Evolutionary conservation across 1,140 invertebrate genomes (phyloP).

Genomic region (Palaemon carinicauda): DNA sequence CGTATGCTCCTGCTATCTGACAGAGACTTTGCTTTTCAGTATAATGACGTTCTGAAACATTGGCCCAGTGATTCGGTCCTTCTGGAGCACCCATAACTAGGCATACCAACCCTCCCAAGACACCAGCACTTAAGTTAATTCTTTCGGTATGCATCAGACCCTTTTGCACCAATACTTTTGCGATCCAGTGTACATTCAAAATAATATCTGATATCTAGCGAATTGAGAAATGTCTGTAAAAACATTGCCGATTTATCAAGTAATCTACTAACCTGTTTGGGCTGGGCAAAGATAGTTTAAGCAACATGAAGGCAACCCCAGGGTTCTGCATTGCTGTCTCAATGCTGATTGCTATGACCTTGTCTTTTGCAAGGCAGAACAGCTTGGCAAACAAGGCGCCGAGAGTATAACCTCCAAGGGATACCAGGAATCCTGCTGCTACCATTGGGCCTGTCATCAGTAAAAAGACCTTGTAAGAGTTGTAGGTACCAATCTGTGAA

Average conservation of each 20-base stretch:
- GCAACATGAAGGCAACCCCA: slow-evolving; percentile 66
- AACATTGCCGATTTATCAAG: not conserved
- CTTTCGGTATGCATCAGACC: too few species aligned
- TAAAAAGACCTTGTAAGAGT: slow-evolving; percentile 52
- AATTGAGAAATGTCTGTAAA: too few species aligned
- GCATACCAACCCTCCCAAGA: too few species aligned
- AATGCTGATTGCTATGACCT: slow-evolving; percentile 67
- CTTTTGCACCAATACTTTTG: too few species aligned
- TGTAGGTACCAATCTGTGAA: slow-evolving; percentile 49
- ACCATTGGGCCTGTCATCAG: slow-evolving; percentile 52
- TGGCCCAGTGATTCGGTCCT: too few species aligned
- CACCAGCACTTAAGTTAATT: too few species aligned
- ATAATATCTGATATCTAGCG: too few species aligned
- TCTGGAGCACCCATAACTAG: too few species aligned
- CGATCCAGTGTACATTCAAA: too few species aligned
- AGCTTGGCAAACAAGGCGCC: slow-evolving; percentile 43
- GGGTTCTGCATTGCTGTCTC: slow-evolving; percentile 69
- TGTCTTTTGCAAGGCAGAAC: slow-evolving; percentile 18
- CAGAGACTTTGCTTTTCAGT: too few species aligned
- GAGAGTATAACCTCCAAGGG: slow-evolving; percentile 26
- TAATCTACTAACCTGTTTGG: slow-evolving; percentile 63
- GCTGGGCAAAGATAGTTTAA: slow-evolving; percentile 65
- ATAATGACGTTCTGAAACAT: too few species aligned
- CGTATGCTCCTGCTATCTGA: too few species aligned
- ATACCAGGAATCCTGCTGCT: slow-evolving; percentile 42